Evolutionary conservation across 2,888 invertebrate species (phyloP), one percentile per base, ranked within the genome.

Genomic region (Pterobdella sp.): DNA sequence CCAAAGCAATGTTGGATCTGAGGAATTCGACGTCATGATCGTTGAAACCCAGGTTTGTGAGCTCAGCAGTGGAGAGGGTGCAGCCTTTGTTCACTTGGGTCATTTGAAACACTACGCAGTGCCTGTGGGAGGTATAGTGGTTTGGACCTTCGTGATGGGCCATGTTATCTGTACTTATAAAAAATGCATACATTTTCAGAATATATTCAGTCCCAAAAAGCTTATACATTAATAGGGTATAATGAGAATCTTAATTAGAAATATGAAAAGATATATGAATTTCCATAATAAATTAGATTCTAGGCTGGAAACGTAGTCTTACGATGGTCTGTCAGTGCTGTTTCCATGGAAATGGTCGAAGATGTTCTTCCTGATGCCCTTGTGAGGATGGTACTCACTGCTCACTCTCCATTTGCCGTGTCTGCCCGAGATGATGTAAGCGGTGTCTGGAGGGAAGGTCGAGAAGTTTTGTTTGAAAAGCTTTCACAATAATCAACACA

Each of bases 361-460:
- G 29, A 92, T 86, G 84, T 92, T 92, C 81, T 89, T 89, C 77
- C 91, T 87, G 79, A 91, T 91, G 82, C 91, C 91, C 80, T 88
- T 89, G 72, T 90, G 90, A 74, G 90, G 90, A 82, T 92, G 91
- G 72, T 89, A 88, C 80, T 89, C 89, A 72, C 90, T 88, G 81
- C 88, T 89, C 78, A 88, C 88, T 72, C 82, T 76, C 79, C 77
- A 81, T n/a, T 76, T 76, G 18, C 91, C 90, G 78, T 91, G 85
- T 2, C 88, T 87, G 0, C 91, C 91, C 0, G 93, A 92, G 74
- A 93, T 86, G 68, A 93, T 86, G 85, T 91, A 88, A 0, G 91
- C 92, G 76, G 90, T 90, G 85, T 92, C 92, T 85, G 79, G 49
- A 79, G 79, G 1, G 42, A 37, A 29, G 64, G 14, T 18, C 52